A percentile compares a stretch with the other conserved stretches of the same genome.
Evolutionary conservation across 2,888 invertebrate species (phyloP).

Genomic region (Harpagoxenus sublaevis): DNA sequence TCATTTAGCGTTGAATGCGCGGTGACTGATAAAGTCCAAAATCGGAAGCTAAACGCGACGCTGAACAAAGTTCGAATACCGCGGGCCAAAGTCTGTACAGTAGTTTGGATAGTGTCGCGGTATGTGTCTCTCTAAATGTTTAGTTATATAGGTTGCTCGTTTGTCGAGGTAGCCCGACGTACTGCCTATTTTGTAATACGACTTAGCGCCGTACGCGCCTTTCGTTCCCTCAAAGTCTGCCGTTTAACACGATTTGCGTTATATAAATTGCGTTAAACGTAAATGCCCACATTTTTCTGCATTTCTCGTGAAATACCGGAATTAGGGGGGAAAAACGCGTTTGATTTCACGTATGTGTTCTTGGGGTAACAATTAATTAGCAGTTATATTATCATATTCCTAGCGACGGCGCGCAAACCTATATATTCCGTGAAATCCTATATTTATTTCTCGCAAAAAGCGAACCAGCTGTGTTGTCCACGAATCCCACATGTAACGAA

Average conservation of each 20-base stretch:
- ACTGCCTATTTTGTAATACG: slow-evolving; percentile 51
- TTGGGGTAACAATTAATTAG: slow-evolving; percentile 39
- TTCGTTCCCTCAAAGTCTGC: slow-evolving; percentile 17
- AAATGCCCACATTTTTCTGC: slow-evolving; percentile 4
- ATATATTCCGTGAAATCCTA: not conserved
- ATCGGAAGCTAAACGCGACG: slow-evolving; percentile 14
- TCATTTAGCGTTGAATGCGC: slow-evolving; percentile 6
- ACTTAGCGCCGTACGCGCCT: slow-evolving; percentile 41
- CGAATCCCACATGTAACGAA: slow-evolving; percentile 4
- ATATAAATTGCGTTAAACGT: slow-evolving; percentile 32
- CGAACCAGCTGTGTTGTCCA: slow-evolving; percentile 31
- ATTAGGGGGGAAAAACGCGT: not conserved
- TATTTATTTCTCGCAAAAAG: slow-evolving; percentile 41
- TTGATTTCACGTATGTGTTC: slow-evolving; percentile 14
- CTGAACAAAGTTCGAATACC: slow-evolving; percentile 39
- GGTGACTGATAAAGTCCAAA: slow-evolving; percentile 38
- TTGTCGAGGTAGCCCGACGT: slow-evolving; percentile 30
- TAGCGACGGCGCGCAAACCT: slow-evolving; percentile 21
- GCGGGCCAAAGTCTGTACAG: slow-evolving; percentile 36
- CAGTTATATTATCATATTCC: slow-evolving; percentile 31
- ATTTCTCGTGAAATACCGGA: not conserved
- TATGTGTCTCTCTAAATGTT: slow-evolving; percentile 43
- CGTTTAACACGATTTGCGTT: slow-evolving; percentile 17
- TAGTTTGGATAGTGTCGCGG: slow-evolving; percentile 28
- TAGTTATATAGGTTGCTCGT: slow-evolving; percentile 30